Percentiles rank a stretch among this genome's conserved stretches.
Conservation (phyloP, 1,140 invertebrate genomes). For the Triops cancriformis region DNA sequence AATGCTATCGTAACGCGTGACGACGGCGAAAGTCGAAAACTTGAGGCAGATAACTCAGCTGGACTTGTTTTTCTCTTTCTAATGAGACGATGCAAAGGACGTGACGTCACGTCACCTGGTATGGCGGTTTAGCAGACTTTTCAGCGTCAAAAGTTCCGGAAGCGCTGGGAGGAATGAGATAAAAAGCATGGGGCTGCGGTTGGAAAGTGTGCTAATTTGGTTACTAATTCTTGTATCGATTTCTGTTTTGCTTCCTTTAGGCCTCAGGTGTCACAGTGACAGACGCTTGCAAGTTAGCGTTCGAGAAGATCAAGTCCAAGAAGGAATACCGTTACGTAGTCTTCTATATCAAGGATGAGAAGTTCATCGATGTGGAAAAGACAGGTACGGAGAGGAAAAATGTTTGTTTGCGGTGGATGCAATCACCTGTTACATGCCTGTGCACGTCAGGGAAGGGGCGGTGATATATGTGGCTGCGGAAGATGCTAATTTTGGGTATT, state of each 20-base stretch:
- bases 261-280: slow-evolving; percentile 92
- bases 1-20: too few relatives aligned
- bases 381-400: slow-evolving; percentile 51
- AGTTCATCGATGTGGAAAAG: slow-evolving; percentile 84
- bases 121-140: too few relatives aligned
- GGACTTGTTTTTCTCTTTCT: too few relatives aligned
- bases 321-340: slow-evolving; percentile 94
- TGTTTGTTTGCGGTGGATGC: not conserved
- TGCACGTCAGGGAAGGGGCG: not conserved
- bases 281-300: slow-evolving; percentile 86
- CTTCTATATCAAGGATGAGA: slow-evolving; percentile 89
- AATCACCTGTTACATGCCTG: slow-evolving; percentile 26
- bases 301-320: slow-evolving; percentile 94
- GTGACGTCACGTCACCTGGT: too few relatives aligned
- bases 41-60: too few relatives aligned
- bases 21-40: too few relatives aligned
- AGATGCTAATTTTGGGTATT: slow-evolving; percentile 25
- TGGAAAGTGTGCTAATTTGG: too few relatives aligned
- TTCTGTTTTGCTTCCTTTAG: slow-evolving; percentile 47
- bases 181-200: too few relatives aligned
- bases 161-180: too few relatives aligned
- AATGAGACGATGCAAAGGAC: too few relatives aligned
- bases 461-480: not conserved
- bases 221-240: not conserved
- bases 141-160: too few relatives aligned